A percentile compares a stretch with the other conserved stretches of the same genome.
These are phyloP conservation scores for Seriola dumerili DNA, from an alignment of 2,113 vertebrate genomes.

Conservation along the genomic window DNA sequence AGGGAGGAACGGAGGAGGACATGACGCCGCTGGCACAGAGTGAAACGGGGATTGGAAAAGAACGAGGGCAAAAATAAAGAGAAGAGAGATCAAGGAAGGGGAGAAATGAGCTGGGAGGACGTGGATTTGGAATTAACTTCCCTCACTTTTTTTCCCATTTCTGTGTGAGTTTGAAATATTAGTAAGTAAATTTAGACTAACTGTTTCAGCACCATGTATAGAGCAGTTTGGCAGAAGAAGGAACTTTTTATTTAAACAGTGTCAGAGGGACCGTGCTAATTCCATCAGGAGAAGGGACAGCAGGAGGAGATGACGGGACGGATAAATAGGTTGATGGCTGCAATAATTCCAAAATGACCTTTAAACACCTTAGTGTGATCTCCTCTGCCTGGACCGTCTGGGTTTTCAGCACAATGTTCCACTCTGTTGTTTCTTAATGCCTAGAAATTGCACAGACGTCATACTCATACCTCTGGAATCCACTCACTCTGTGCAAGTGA, in stretches of 20 bases:
- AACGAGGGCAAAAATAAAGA: not conserved
- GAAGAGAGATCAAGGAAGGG: not conserved
- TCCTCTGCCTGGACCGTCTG: slow-evolving; percentile 6
- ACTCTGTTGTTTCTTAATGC: not conserved
- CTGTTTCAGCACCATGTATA: not conserved
- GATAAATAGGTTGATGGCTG: not conserved
- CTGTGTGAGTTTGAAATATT: slow-evolving; percentile 23
- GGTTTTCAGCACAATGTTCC: not conserved
- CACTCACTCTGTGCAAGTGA: not conserved
- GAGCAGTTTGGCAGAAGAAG: not conserved
- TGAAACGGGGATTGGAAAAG: not conserved
- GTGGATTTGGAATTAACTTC: not conserved
- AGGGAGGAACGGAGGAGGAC: slow-evolving; percentile 48
- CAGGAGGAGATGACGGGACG: not conserved
- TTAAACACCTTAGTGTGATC: slow-evolving; percentile 2
- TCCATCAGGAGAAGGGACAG: slow-evolving; percentile 3
- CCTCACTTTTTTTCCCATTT: not conserved
- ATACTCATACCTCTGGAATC: not conserved
- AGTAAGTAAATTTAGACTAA: not conserved
- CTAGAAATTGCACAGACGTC: not conserved
- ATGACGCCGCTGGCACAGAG: slow-evolving; percentile 17
- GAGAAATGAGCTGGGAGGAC: not conserved
- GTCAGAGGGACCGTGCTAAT: not conserved
- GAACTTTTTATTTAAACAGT: not conserved
- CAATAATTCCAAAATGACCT: slow-evolving; percentile 3